Base-by-base conservation (phyloP, 2,888 invertebrate genomes). In the Drosophila greeni region DNA sequence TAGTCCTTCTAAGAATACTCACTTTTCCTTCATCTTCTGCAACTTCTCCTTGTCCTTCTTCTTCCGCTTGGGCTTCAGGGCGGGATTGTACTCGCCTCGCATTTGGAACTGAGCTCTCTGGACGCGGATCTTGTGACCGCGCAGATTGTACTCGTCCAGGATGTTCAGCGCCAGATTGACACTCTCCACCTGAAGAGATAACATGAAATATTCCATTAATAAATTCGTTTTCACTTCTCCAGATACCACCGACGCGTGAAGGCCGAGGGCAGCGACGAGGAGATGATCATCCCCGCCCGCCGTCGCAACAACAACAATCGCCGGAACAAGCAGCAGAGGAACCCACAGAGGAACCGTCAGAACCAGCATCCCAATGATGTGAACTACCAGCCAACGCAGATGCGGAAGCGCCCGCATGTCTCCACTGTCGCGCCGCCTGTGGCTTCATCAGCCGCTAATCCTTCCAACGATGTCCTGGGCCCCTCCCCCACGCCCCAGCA, bases 41-140 rank as follows among this genome's bases (percentile, higher is more conserved):
- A 96, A 87, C 86, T 97, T 98, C 73, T 98, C 95, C 79, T 96
- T 94, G 72, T 97, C 96, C 87, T 95, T 95, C 88, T 94, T 95
- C 86, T 94, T 95, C 88, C 95, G 94, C 88, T 96, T 97, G 0
- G 97, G 97, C 87, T 97, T 97, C 56, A 97, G 91, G 1, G 93
- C 92, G 2, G 99, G 98, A 90, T 99, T 96, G 87, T 95, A 99
- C 45, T 92, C 91, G 14, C 98, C 98, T 89, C 98, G 98, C 92
- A 97, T 91, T 88, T 97, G 93, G 87, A 99, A 99, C 85, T 94
- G 94, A 5, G 99, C 99, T 78, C 93, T 91, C 89, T 99, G 97
- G 3, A 98, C 98, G 82, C 92, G 92, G 6, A 99, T 90, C 82
- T 92, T 95, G 55, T 94, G 92, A 0, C 95, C 96, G 84, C 95